phyloP scores from a whole-genome alignment of 2,888 invertebrate genomes.

The Eumerus sabulonum region DNA sequence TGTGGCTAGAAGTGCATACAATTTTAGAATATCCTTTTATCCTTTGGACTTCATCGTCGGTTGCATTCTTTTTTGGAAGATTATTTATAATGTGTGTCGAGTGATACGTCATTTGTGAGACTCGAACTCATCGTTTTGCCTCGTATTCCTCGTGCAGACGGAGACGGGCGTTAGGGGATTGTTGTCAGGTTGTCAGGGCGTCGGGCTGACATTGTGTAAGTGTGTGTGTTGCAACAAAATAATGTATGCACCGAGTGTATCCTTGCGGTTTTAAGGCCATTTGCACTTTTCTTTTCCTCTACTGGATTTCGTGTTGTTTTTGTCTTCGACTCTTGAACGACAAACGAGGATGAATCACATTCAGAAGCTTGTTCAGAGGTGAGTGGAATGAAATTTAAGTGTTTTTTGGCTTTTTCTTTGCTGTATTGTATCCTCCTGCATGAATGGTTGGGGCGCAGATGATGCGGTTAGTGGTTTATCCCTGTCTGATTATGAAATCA shows the following conservation, averaged over 20 bases:
- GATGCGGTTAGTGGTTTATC: no score
- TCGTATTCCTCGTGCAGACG: constrained; percentile 6
- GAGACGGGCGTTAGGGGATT: no score
- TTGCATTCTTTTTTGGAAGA: constrained; percentile 24
- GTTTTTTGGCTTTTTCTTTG: not conserved
- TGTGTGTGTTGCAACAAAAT: constrained; percentile 36
- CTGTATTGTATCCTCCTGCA: not conserved
- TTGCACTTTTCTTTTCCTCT: constrained; percentile 21
- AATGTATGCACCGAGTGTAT: constrained; percentile 43
- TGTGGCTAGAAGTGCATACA: constrained; percentile 25
- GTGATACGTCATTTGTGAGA: constrained; percentile 58
- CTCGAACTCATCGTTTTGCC: constrained; percentile 24
- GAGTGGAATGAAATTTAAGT: constrained; percentile 26
- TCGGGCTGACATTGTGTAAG: not conserved
- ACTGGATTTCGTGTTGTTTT: not conserved
- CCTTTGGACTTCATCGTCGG: constrained; percentile 2
- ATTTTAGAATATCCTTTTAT: constrained; percentile 43
- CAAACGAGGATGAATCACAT: constrained; percentile 47
- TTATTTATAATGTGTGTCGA: constrained; percentile 60
- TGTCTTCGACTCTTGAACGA: not conserved
- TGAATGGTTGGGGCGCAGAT: not conserved
- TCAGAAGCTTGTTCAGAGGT: constrained; percentile 50
- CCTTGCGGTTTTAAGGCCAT: constrained; percentile 47
- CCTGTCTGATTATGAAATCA: no score
- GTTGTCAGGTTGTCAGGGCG: not conserved